phyloP scores from a whole-genome alignment of 2,888 invertebrate species.

The Hylaea fasciaria region DNA sequence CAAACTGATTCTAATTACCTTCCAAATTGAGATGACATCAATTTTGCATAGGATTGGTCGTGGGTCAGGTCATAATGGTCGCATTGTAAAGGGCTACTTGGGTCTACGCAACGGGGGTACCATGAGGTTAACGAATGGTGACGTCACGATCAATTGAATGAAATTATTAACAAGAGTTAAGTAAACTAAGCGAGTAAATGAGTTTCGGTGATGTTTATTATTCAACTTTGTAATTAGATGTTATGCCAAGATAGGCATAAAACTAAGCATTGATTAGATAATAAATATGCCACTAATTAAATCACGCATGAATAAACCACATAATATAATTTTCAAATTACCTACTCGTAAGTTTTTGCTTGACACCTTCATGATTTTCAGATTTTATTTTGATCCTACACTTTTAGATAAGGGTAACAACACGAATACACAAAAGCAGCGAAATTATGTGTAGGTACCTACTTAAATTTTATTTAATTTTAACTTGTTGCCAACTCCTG shows the following conservation, averaged over 20 bases:
- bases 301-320: conserved; percentile 2
- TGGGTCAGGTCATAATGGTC: conserved; percentile 4
- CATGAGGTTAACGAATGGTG: conserved; percentile 23
- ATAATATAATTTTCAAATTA: too few species aligned
- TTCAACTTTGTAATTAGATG: conserved; percentile 19
- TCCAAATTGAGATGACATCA: background rate
- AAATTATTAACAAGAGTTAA: conserved; percentile 15
- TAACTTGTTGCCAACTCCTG: too few species aligned
- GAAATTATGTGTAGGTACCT: too few species aligned
- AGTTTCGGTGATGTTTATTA: conserved; percentile 14
- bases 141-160: conserved; percentile 25
- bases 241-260: conserved; percentile 9
- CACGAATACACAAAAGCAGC: too few species aligned
- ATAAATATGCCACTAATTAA: background rate
- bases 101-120: conserved; percentile 19
- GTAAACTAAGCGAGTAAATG: conserved; percentile 3
- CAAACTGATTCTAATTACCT: conserved; percentile 4
- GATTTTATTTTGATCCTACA: too few species aligned
- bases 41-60: background rate
- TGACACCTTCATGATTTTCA: too few species aligned
- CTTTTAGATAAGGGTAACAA: too few species aligned
- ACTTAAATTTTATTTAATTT: too few species aligned
- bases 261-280: too few species aligned
- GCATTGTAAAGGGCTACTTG: background rate
- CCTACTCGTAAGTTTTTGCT: too few species aligned